phyloP scores from a whole-genome alignment of 2,113 vertebrate species.

The Agelaius tricolor region DNA sequence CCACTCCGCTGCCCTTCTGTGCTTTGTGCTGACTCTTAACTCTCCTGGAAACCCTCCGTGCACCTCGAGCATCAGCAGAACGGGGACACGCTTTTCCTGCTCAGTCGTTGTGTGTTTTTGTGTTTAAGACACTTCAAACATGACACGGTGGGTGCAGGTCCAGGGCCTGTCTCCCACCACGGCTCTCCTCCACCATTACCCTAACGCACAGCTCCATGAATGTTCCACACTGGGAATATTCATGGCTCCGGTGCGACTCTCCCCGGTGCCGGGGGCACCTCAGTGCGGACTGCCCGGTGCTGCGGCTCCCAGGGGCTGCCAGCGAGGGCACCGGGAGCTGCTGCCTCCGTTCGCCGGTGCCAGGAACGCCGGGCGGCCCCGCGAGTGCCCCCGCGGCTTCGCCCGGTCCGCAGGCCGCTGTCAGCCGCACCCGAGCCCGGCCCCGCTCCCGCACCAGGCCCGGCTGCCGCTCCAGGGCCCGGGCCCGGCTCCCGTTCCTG shows the following conservation, averaged over 20 bases:
- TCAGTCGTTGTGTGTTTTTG: not conserved
- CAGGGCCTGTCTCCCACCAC: not conserved
- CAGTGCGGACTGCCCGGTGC: not conserved
- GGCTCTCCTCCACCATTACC: not conserved
- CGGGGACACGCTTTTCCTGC: not conserved
- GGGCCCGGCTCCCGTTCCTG: not conserved
- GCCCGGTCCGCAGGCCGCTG: not conserved
- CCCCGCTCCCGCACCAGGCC: not conserved
- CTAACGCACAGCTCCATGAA: not conserved
- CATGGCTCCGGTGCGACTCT: accelerated
- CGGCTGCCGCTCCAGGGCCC: too few species aligned
- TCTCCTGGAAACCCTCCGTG: not conserved
- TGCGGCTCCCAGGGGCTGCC: not conserved
- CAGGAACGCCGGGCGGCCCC: not conserved
- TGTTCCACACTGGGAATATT: accelerated
- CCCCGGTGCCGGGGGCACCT: not conserved
- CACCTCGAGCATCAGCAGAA: not conserved
- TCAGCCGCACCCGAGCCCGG: not conserved
- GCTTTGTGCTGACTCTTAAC: not conserved
- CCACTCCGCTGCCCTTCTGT: not conserved
- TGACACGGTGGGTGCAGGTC: not conserved
- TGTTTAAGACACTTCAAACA: not conserved
- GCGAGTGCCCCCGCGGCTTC: not conserved
- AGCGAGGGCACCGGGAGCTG: not conserved
- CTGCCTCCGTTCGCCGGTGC: not conserved